phyloP scores from a whole-genome alignment of 92 coral and sea anemone species.

The Epizoanthus scotinus region DNA sequence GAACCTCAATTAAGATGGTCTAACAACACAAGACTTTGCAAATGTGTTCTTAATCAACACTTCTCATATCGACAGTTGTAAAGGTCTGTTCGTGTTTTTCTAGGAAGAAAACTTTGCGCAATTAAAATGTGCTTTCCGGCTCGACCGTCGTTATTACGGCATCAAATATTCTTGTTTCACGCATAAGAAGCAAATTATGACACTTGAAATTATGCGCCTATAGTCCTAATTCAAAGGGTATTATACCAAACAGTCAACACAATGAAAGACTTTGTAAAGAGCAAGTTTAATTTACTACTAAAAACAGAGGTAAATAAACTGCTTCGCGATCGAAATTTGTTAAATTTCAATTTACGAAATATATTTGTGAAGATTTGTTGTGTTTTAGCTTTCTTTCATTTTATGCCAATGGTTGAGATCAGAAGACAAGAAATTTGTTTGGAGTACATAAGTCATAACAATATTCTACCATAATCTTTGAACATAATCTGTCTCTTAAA shows the following conservation, averaged over 20 bases:
- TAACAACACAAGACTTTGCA: not conserved
- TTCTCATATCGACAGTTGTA: not conserved
- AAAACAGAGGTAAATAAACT: constrained; percentile 2
- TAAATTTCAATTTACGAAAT: constrained; percentile 10
- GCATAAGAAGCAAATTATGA: constrained; percentile 1
- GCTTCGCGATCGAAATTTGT: not conserved
- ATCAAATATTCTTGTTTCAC: constrained; percentile 1
- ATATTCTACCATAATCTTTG: not conserved
- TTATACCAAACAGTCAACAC: not conserved
- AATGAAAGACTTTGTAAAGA: not conserved
- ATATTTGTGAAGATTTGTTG: not conserved
- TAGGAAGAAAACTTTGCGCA: constrained; percentile 1
- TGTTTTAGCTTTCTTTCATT: not conserved
- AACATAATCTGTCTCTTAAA: not conserved
- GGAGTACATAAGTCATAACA: constrained; percentile 22
- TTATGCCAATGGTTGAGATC: not conserved
- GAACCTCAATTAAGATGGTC: not conserved
- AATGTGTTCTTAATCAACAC: not conserved
- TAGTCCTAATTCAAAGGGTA: not conserved
- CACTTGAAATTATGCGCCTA: not conserved
- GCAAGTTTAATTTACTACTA: not conserved
- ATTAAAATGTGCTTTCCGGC: constrained; percentile 16
- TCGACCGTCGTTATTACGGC: not conserved
- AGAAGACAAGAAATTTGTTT: constrained; percentile 1
- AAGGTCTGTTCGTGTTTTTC: not conserved